Evolutionary conservation across 2,113 vertebrate genomes (phyloP), one percentile per base, ranked within the genome.

Genomic region (Anoura caudifer): DNA sequence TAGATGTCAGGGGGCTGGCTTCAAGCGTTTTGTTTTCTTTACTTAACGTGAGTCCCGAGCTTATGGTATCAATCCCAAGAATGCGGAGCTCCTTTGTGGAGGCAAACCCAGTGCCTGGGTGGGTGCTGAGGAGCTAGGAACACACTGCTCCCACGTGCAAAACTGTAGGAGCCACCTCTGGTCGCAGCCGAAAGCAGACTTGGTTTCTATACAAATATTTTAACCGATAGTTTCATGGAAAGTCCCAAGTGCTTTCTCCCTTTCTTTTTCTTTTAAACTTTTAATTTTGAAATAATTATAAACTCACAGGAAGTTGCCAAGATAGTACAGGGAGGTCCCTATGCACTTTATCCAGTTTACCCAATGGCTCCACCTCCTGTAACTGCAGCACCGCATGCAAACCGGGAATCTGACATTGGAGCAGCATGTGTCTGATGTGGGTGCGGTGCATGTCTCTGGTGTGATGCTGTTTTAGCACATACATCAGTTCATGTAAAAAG

Each of bases 201-300:
- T 95, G 6, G 13, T 92, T 95, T 67, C 45, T 65, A 20, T n/a
- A 80, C 6, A 69, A 41, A 45, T 80, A 83, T 75, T 92, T 67
- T 43, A 87, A 70, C 43, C 52, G 15, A 31, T 28, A 15, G 12
- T 63, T 82, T 88, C 45, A 54, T 93, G 91, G 54, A 73, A 95
- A 95, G 72, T 69, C 24, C 47, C 75, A 45, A 36, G 22, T 13
- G 7, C 13, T 93, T 56, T 3, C 28, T 94, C 41, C 11, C 28
- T 73, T 63, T 95, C 20, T 67, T 52, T 65, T 86, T 87, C 93
- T 76, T 86, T 38, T 65, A 19, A n/a, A 73, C 4, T 76, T 77
- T 94, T 45, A 89, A 85, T 69, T 95, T 88, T 94, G 28, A 95
- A 87, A 77, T 59, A 96, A 63, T 69, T 91, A 61, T 43, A 81